Base-by-base conservation (phyloP, 2,888 invertebrate species). In the Masnerella sp. region DNA sequence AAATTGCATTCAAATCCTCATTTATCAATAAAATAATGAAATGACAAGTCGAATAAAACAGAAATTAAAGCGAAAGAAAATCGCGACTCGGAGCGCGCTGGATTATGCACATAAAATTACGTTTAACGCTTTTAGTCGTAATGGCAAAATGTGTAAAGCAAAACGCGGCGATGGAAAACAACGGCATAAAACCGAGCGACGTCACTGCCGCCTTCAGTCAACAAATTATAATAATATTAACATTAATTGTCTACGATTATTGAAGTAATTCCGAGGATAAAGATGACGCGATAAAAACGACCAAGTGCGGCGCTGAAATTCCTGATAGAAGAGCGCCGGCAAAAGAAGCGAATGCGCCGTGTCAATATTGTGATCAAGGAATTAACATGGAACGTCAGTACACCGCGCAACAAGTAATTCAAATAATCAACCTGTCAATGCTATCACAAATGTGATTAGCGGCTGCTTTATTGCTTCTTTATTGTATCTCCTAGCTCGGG, bases 321-420 rank as follows among this genome's bases (percentile, higher is more conserved):
- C 20, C 58, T 22, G 49, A 58, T 28, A 49, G 34, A 14, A 25
- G 36, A 4, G 14, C 12, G 58, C n/a, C 58, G 42, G 42, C 52
- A 20, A 68, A 59, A 52, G 61, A 49, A 22, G 12, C 30, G 30
- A 34, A 62, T 25, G 28, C 28, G 15, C 43, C 58, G 43, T 64
- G 70, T 70, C 70, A 70, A 56, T 70, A 70, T 20, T 56, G 49
- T 38, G 70, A 70, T 47, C 62, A 34, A 62, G 62, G 56, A 49
- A 62, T 62, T 54, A 61, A 49, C 56, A 25, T 62, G 14, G 49
- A 70, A n/a, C 70, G 42, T 5, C 62, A 54, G 17, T 64, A 25
- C 38, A 70, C 64, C 20, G 36, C 15, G 12, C 70, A 70, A 58
- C 70, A 70, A 62, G 70, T 70, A 70, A 70, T 70, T 52, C 40